Evolutionary conservation across 2,888 invertebrate species (phyloP).

Genomic region (Drosophila lacicola): DNA sequence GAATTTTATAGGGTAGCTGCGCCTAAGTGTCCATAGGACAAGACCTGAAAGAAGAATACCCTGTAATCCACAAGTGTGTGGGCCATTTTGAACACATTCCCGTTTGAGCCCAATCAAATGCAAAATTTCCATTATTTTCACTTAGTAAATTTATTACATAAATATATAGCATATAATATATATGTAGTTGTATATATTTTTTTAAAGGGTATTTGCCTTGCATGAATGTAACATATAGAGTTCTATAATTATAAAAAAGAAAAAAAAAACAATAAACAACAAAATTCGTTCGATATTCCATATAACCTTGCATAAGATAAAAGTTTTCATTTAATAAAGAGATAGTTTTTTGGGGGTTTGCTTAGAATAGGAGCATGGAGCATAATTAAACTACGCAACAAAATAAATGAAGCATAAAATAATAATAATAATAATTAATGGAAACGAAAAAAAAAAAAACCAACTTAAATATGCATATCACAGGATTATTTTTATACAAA

Average conservation of each 20-base stretch:
- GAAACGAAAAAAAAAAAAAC: constrained; percentile 13
- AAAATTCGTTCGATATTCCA: constrained; percentile 53
- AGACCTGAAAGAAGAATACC: no score
- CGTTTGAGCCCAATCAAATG: not conserved
- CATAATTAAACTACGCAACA: not conserved
- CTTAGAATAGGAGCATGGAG: constrained; percentile 17
- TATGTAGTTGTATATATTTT: constrained; percentile 30
- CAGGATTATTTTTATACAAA: constrained; percentile 63
- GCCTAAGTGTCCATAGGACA: no score
- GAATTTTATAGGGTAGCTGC: no score
- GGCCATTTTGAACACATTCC: no score
- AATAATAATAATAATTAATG: not conserved
- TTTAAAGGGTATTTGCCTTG: constrained; percentile 55
- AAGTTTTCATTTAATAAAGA: constrained; percentile 21
- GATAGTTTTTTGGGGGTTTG: constrained; percentile 5
- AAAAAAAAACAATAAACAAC: constrained; percentile 12
- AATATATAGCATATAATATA: constrained; percentile 31
- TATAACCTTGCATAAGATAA: constrained; percentile 1
- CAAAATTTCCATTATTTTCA: constrained; percentile 22
- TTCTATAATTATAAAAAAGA: constrained; percentile 18
- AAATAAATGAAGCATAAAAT: not conserved
- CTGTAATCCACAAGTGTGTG: no score
- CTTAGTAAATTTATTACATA: constrained; percentile 57
- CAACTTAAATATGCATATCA: constrained; percentile 69
- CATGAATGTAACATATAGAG: constrained; percentile 32